Evolutionary conservation across 2,797 vertebrate genomes (phyloP).

Genomic region (Trichosurus vulpecula): DNA sequence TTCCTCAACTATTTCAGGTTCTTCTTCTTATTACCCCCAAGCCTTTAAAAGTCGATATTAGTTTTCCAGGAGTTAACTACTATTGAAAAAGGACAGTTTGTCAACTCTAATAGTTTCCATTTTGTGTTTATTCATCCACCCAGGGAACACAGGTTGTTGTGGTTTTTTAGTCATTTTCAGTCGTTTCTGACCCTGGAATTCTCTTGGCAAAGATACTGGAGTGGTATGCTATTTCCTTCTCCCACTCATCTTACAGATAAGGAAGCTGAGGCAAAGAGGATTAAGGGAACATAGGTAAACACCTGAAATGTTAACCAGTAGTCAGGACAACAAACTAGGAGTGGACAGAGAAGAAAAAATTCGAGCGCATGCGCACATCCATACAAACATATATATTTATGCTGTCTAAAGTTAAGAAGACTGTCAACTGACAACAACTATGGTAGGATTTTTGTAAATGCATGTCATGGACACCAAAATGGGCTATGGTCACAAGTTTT

Average conservation of each 20-base stretch:
- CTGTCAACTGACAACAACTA: slow-evolving; percentile 62
- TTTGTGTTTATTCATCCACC: slow-evolving; percentile 65
- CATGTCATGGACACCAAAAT: slow-evolving; percentile 51
- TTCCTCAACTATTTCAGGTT: not conserved
- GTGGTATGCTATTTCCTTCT: not conserved
- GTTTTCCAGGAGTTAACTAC: slow-evolving; percentile 1
- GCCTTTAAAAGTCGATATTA: not conserved
- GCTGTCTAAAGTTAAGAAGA: slow-evolving; percentile 37
- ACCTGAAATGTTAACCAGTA: slow-evolving; percentile 55
- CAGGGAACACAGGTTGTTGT: slow-evolving; percentile 38
- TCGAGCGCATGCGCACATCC: too few relatives aligned
- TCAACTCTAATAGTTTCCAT: slow-evolving; percentile 46
- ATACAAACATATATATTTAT: slow-evolving; percentile 12
- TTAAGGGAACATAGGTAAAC: slow-evolving; percentile 21
- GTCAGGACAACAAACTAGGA: slow-evolving; percentile 45
- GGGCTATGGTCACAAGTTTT: slow-evolving; percentile 29
- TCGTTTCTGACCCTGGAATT: not conserved
- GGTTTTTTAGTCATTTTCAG: not conserved
- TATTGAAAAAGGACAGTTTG: slow-evolving; percentile 48
- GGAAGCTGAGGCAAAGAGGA: not conserved
- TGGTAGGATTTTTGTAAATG: slow-evolving; percentile 58
- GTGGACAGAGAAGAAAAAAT: slow-evolving; percentile 59
- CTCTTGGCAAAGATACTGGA: not conserved
- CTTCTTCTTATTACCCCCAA: slow-evolving; percentile 15
- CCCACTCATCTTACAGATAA: not conserved